Evolutionary conservation across 2,797 vertebrate genomes (phyloP).

Genomic region (Halcyon smyrnensis): DNA sequence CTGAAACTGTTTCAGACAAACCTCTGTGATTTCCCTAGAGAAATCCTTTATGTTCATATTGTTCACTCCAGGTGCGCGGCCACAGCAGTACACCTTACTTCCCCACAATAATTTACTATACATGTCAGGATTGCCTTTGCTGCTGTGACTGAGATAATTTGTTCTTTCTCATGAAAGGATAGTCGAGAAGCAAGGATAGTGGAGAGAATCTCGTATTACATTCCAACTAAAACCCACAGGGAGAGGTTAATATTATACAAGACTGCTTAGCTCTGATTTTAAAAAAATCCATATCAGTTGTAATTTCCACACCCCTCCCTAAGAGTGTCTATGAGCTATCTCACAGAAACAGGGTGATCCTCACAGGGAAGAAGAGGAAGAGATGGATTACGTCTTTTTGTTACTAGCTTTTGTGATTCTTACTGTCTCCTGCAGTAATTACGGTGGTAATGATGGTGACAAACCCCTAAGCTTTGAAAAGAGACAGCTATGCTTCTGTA

Average conservation of each 20-base stretch:
- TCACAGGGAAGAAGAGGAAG: not conserved
- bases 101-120: conserved; percentile 44
- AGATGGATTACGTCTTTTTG: not conserved
- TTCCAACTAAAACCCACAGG: not conserved
- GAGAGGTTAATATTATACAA: conserved; percentile 3
- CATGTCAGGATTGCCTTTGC: not conserved
- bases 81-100: not conserved
- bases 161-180: conserved; percentile 23
- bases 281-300: not conserved
- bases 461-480: conserved; percentile 29
- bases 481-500: not conserved
- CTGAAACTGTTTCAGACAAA: conserved; percentile 39
- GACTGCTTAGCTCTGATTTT: not conserved
- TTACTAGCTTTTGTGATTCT: not conserved
- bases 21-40: conserved; percentile 62
- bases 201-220: conserved; percentile 11
- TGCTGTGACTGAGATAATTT: conserved; percentile 25
- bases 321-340: not conserved
- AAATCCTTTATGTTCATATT: conserved; percentile 49
- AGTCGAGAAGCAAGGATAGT: conserved; percentile 3
- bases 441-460: not conserved
- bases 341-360: not conserved
- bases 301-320: not conserved
- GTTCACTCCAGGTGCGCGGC: conserved; percentile 14
- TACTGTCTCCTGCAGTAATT: not conserved